A percentile compares a stretch with the other conserved stretches of the same genome.
Conservation (phyloP, 2,113 vertebrate species). For the Peromyscus californicus region DNA sequence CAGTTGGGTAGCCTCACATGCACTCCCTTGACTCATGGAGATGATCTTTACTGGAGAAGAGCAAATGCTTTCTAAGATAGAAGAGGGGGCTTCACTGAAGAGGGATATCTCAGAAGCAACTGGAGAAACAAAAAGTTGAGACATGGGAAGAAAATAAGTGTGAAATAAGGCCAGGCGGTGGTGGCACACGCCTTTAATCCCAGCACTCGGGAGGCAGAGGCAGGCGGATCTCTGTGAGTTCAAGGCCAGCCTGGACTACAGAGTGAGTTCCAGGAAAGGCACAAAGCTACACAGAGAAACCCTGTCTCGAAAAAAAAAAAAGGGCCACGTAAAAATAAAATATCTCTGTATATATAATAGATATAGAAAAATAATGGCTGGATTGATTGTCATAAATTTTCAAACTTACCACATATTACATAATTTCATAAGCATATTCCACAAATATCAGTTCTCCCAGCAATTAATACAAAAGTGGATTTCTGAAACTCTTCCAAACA, state of each 20-base stretch:
- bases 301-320: no score
- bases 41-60: background rate
- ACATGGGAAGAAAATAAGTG: background rate
- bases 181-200: no score
- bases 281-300: no score
- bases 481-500: background rate
- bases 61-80: background rate
- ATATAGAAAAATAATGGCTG: background rate
- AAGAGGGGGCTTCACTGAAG: background rate
- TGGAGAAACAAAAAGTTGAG: background rate
- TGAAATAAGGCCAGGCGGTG: background rate
- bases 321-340: background rate
- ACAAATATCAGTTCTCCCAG: background rate
- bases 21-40: background rate
- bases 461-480: background rate
- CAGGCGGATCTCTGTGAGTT: no score
- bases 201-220: no score
- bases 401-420: background rate
- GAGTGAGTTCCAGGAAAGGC: no score
- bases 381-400: no score
- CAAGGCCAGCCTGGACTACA: no score
- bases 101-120: background rate
- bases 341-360: background rate
- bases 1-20: accelerated
- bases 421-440: background rate